A percentile compares a stretch with the other conserved stretches of the same genome.
Evolutionary conservation across 2,888 invertebrate species (phyloP).

Genomic region (Machimus rusticus): DNA sequence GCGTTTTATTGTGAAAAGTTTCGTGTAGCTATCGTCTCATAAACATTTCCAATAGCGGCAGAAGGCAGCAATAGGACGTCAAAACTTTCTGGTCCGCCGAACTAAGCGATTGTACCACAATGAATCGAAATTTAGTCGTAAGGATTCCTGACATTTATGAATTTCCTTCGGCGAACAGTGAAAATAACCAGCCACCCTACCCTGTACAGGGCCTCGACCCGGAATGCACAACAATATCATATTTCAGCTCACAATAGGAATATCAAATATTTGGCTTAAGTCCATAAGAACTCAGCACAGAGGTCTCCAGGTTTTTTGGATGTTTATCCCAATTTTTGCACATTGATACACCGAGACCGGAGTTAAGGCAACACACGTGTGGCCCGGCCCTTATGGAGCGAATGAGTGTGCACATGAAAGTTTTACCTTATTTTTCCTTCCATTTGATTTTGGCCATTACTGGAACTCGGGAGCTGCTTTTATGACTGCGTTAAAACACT

Average conservation of each 20-base stretch:
- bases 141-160: background rate
- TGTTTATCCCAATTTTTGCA: slow-evolving; percentile 22
- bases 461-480: background rate
- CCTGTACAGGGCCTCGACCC: background rate
- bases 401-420: background rate
- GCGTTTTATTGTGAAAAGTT: background rate
- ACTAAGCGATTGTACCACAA: background rate
- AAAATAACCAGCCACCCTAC: background rate
- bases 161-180: background rate
- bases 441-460: slow-evolving; percentile 20
- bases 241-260: slow-evolving; percentile 22
- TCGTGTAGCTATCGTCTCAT: background rate
- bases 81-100: background rate
- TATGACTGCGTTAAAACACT: slow-evolving; percentile 10
- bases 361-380: background rate
- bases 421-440: slow-evolving; percentile 23
- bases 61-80: background rate
- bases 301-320: background rate
- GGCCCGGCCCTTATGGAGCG: background rate
- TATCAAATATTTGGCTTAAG: slow-evolving; percentile 30
- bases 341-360: background rate
- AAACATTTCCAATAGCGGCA: background rate
- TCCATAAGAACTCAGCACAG: slow-evolving; percentile 5
- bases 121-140: background rate
- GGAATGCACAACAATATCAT: background rate